Base-by-base conservation (phyloP, 2,888 invertebrate genomes). In the Drosophila macrospina region DNA sequence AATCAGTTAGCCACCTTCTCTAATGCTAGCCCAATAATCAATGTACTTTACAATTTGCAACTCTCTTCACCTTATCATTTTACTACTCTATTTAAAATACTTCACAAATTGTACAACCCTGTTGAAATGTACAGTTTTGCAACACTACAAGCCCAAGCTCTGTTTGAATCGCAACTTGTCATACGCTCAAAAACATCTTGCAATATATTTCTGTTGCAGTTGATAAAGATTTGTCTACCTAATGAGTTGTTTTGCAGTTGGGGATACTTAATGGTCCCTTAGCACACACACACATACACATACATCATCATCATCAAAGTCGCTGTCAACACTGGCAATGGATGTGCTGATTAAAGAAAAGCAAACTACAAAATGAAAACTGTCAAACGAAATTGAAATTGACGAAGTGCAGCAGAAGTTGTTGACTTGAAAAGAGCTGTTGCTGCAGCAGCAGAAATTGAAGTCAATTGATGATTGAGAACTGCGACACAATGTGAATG, bases 381-480 rank as follows among this genome's bases (percentile, higher is more conserved):
- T 74, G 74, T 74, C 64, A 68, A 74, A 69, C 41, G 69, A 54
- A 73, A 63, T 66, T 67, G 78, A 74, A 73, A 78, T 74, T 76
- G 76, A 76, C 75, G 74, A 77, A 74, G 59, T 74, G 78, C 78
- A 72, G 37, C 68, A 62, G 42, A 63, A 74, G 74, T 68, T 74
- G 78, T 63, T 68, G 68, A 74, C 69, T 69, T 52, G 37, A 67
- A 52, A 68, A 69, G 73, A 61, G 82, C 78, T 81, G 6, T 5
- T 28, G 28, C 28, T 28, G 82, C 78, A 78, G 77, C 78, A 54
- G 32, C 62, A 78, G 64, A 73, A 85, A 82, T 82, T 80, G 80
- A 88, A 86, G 86, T 88, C 88, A 83, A 83, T 88, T 83, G 88
- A 83, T 80, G 86, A 81, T 73, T 73, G 74, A 78, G 68, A 73